phyloP scores from a whole-genome alignment of 2,888 invertebrate genomes.

The Drosophila mettleri region DNA sequence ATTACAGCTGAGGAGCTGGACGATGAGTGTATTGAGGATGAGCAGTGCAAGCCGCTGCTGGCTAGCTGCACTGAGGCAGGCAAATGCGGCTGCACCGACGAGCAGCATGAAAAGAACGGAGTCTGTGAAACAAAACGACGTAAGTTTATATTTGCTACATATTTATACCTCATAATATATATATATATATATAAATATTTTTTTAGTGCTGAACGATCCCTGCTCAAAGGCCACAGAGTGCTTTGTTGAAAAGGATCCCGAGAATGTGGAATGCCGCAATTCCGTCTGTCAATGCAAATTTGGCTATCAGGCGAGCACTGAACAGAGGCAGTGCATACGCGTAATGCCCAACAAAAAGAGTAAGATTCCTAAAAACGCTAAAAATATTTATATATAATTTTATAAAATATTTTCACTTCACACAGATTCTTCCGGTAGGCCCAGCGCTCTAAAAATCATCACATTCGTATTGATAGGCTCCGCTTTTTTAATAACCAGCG shows the following conservation, averaged over 20 bases:
- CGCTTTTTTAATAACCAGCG: constrained; percentile 84
- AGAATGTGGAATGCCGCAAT: constrained; percentile 83
- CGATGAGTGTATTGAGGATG: constrained; percentile 82
- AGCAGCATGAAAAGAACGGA: constrained; percentile 81
- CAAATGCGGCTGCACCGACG: constrained; percentile 80
- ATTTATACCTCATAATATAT: not conserved
- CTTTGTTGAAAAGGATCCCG: constrained; percentile 79
- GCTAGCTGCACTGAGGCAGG: constrained; percentile 78
- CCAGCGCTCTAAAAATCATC: constrained; percentile 85
- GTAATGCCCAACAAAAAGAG: constrained; percentile 83
- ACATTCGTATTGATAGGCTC: constrained; percentile 84
- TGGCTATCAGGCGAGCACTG: constrained; percentile 71
- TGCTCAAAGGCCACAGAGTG: constrained; percentile 83
- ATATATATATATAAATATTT: not conserved
- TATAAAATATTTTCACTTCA: not conserved
- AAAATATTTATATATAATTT: not conserved
- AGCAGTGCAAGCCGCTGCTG: constrained; percentile 84
- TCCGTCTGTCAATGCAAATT: constrained; percentile 84
- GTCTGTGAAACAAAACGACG: constrained; percentile 80
- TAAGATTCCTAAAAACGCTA: constrained; percentile 31
- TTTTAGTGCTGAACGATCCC: constrained; percentile 75
- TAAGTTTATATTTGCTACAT: constrained; percentile 35
- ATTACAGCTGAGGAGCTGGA: constrained; percentile 78
- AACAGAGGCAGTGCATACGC: constrained; percentile 79
- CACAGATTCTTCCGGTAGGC: constrained; percentile 85